phyloP scores from a whole-genome alignment of 2,797 vertebrate genomes.

The Falco columbarius region DNA sequence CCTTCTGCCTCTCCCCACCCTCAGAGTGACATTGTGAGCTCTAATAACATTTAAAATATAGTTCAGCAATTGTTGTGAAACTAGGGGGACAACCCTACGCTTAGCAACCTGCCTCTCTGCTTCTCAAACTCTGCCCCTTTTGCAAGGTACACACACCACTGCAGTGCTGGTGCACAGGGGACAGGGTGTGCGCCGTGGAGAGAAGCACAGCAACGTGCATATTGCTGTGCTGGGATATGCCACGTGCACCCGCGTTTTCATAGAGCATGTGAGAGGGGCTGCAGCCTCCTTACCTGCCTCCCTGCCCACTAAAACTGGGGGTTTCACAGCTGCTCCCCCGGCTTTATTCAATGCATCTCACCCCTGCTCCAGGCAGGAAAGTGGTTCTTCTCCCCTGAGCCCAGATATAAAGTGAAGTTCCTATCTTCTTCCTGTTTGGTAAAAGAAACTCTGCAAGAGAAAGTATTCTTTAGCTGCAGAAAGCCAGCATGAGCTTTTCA shows the following conservation, averaged over 20 bases:
- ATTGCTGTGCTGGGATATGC: accelerated
- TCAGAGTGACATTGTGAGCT: not conserved
- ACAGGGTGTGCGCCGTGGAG: accelerated
- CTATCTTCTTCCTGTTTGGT: not conserved
- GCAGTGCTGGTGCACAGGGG: not conserved
- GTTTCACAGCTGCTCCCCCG: not conserved
- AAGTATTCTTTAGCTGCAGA: not conserved
- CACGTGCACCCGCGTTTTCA: accelerated
- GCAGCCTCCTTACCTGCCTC: not conserved
- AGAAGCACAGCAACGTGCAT: accelerated
- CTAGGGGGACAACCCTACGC: not conserved
- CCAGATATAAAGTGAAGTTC: not conserved
- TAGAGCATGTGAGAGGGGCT: not conserved
- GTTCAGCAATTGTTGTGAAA: not conserved
- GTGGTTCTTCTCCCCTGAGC: not conserved
- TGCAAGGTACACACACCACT: accelerated
- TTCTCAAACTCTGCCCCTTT: not conserved
- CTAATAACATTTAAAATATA: not conserved
- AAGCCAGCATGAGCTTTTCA: not conserved
- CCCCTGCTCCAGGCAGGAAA: not conserved
- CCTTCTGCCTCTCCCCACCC: not conserved
- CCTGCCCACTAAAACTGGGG: too few relatives aligned
- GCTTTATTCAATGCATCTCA: not conserved
- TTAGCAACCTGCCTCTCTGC: not conserved
- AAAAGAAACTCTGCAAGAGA: not conserved